phyloP scores from a whole-genome alignment of 2,888 invertebrate genomes.

The Litoditis marina region DNA sequence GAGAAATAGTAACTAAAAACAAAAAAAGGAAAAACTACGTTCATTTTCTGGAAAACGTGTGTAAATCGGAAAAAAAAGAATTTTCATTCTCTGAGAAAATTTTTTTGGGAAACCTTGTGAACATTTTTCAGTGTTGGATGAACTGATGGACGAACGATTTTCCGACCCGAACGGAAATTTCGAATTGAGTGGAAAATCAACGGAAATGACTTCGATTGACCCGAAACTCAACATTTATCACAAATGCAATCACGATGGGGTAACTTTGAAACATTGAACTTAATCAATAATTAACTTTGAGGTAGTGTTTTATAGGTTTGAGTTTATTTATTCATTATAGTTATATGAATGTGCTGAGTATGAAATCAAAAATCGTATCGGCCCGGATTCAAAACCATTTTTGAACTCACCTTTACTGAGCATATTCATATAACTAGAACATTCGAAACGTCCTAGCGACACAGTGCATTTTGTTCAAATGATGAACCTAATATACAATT shows the following conservation, averaged over 20 bases:
- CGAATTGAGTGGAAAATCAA: slow-evolving; percentile 7
- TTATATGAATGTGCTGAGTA: neutral
- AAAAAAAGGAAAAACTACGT: too few relatives aligned
- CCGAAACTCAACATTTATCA: slow-evolving; percentile 32
- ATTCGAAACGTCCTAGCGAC: too few relatives aligned
- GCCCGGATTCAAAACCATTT: too few relatives aligned
- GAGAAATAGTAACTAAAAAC: too few relatives aligned
- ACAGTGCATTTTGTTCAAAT: too few relatives aligned
- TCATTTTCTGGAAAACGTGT: too few relatives aligned
- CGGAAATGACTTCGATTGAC: slow-evolving; percentile 31
- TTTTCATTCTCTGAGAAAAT: too few relatives aligned
- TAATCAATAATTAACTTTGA: neutral
- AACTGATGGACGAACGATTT: slow-evolving; percentile 13
- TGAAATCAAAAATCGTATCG: too few relatives aligned
- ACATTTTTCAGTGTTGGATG: slow-evolving; percentile 19
- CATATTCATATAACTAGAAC: too few relatives aligned
- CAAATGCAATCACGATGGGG: neutral
- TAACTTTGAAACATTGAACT: neutral
- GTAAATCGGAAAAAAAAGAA: neutral
- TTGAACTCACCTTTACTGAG: too few relatives aligned
- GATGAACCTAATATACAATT: neutral
- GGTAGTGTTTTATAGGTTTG: too few relatives aligned
- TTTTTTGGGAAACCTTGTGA: too few relatives aligned
- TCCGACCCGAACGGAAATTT: slow-evolving; percentile 11
- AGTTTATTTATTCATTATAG: neutral